Evolutionary conservation across 2,113 vertebrate species (phyloP).

Genomic region (Hiodon tergisus): DNA sequence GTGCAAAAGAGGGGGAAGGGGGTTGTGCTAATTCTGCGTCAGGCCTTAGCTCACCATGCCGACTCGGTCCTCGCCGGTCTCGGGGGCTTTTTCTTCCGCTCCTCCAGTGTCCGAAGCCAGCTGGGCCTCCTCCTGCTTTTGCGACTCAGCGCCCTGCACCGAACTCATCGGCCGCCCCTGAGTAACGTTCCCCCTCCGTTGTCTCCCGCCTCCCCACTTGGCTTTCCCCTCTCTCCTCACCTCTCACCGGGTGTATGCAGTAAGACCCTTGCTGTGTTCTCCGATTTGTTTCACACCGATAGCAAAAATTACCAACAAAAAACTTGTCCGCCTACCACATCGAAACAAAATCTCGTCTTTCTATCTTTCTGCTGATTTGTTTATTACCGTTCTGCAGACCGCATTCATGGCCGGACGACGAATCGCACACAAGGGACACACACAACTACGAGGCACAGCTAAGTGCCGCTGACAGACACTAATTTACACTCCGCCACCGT

Average conservation of each 20-base stretch:
- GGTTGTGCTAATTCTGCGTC: conserved; percentile 6
- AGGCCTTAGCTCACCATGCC: conserved; percentile 70
- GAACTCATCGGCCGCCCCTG: conserved; percentile 76
- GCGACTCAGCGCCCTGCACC: conserved; percentile 71
- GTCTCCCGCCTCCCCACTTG: conserved; percentile 60
- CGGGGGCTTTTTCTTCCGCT: conserved; percentile 52
- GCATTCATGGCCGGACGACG: conserved; percentile 61
- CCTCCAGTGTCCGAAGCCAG: conserved; percentile 51
- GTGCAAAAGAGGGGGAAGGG: not conserved
- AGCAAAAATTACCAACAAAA: conserved; percentile 47
- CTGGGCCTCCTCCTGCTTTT: conserved; percentile 62
- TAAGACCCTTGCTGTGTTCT: conserved; percentile 39
- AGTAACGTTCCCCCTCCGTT: conserved; percentile 62
- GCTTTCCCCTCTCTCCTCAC: conserved; percentile 40
- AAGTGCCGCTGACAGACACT: conserved; percentile 48
- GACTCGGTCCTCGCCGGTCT: conserved; percentile 57
- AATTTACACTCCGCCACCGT: conserved; percentile 56
- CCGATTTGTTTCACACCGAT: conserved; percentile 32
- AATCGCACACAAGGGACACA: conserved; percentile 73
- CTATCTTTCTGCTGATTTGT: conserved; percentile 32
- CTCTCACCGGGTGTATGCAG: conserved; percentile 20
- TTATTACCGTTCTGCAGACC: conserved; percentile 33
- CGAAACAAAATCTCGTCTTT: conserved; percentile 23
- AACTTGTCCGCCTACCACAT: too few species aligned
- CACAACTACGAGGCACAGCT: conserved; percentile 43